Evolutionary conservation across 2,113 vertebrate genomes (phyloP).

Genomic region (Serinus canaria): DNA sequence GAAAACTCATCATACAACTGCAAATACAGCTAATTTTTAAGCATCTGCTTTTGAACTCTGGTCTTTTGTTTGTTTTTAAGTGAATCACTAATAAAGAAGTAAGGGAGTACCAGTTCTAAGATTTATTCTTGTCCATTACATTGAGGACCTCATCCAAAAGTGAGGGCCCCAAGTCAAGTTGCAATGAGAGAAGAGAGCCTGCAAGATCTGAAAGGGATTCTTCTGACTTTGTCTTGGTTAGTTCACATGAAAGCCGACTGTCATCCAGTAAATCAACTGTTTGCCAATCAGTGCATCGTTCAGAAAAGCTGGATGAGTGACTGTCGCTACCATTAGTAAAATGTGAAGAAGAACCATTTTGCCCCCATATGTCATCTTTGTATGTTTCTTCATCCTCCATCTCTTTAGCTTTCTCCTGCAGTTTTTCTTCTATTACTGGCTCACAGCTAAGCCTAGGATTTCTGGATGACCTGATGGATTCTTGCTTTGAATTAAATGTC

Average conservation of each 20-base stretch:
- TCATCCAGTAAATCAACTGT: constrained; percentile 87
- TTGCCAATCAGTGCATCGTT: constrained; percentile 85
- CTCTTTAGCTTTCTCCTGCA: constrained; percentile 73
- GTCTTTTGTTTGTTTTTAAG: constrained; percentile 39
- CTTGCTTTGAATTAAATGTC: constrained; percentile 82
- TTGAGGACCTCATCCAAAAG: constrained; percentile 97
- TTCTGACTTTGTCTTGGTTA: constrained; percentile 82
- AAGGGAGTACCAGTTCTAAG: constrained; percentile 40
- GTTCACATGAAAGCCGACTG: constrained; percentile 75
- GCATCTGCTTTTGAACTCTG: constrained; percentile 57
- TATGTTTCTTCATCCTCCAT: constrained; percentile 73
- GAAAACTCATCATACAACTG: constrained; percentile 63
- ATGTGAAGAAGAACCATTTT: constrained; percentile 69
- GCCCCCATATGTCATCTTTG: constrained; percentile 74
- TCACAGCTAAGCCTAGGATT: constrained; percentile 77
- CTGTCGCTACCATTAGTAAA: constrained; percentile 79
- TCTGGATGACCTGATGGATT: constrained; percentile 79
- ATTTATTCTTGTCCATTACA: constrained; percentile 93
- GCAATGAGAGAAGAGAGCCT: constrained; percentile 90
- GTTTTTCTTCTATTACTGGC: constrained; percentile 78
- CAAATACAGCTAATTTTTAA: constrained; percentile 49
- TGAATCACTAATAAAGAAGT: constrained; percentile 8
- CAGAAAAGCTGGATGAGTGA: constrained; percentile 80
- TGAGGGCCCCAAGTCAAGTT: constrained; percentile 95
- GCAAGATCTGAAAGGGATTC: constrained; percentile 87